A percentile compares a stretch with the other conserved stretches of the same genome.
Conservation (phyloP, 2,113 vertebrate genomes). For the Monarcha castaneiventris region DNA sequence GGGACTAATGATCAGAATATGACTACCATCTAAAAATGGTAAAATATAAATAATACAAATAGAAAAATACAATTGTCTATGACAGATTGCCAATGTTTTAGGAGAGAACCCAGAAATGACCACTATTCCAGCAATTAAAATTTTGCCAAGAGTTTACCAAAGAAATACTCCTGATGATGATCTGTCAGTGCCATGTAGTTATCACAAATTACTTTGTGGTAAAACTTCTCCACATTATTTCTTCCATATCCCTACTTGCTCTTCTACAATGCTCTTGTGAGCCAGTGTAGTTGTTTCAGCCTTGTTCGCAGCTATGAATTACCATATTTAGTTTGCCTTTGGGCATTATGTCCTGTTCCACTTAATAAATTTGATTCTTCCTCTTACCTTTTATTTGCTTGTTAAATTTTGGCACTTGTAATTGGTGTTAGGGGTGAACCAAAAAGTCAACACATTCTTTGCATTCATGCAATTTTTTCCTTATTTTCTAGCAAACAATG, state of each 20-base stretch:
- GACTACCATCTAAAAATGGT: not conserved
- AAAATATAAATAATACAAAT: not conserved
- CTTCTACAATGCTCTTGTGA: not conserved
- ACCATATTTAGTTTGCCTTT: constrained; percentile 30
- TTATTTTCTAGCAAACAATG: not conserved
- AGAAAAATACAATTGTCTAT: not conserved
- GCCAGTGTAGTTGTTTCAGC: not conserved
- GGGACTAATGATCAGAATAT: not conserved
- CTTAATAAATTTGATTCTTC: constrained; percentile 37
- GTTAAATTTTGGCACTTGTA: not conserved
- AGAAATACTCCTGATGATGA: not conserved
- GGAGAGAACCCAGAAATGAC: not conserved
- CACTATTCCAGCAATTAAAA: not conserved
- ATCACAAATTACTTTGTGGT: not conserved
- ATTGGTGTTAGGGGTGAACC: not conserved
- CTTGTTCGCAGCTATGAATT: not conserved
- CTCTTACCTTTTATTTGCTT: constrained; percentile 14
- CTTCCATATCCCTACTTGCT: not conserved
- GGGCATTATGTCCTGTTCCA: constrained; percentile 26
- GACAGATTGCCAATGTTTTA: not conserved
- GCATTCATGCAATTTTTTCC: not conserved
- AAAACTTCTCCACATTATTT: not conserved
- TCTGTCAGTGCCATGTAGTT: not conserved
- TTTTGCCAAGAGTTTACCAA: not conserved
- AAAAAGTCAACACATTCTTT: constrained; percentile 5